Percentiles rank a stretch among this genome's conserved stretches.
phyloP scores from a whole-genome alignment of 1,140 invertebrate species.

The Trinorchestia longiramus region DNA sequence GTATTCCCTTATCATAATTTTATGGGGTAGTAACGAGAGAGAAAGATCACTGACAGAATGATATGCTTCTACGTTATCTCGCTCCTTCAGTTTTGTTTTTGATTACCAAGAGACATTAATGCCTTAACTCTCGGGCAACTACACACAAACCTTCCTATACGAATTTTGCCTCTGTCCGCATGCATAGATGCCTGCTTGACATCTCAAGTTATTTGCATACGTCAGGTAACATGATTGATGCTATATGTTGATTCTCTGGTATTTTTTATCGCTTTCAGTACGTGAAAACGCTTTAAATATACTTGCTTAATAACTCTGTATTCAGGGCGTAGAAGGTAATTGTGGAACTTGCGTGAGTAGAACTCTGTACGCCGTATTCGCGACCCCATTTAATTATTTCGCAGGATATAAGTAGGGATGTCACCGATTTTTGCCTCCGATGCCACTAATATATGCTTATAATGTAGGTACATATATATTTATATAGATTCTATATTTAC shows the following conservation, averaged over 20 bases:
- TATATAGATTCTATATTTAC: too few species aligned
- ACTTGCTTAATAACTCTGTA: neutral
- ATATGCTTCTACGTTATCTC: neutral
- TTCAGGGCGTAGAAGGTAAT: neutral
- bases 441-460: too few species aligned
- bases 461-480: too few species aligned
- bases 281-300: neutral
- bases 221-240: neutral
- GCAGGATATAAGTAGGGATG: too few species aligned
- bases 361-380: too few species aligned
- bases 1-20: neutral
- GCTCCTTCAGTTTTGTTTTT: neutral
- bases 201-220: neutral
- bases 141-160: too few species aligned
- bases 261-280: neutral
- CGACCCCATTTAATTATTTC: too few species aligned
- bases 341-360: neutral
- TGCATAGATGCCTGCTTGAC: too few species aligned
- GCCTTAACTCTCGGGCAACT: too few species aligned
- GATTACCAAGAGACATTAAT: neutral
- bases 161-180: too few species aligned
- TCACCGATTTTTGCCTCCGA: too few species aligned
- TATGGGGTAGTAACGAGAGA: neutral
- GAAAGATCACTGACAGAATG: neutral
- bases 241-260: neutral